These are phyloP conservation scores for Rhyacophila brunnea DNA, from an alignment of 1,140 invertebrate species.

Conservation along the genomic window DNA sequence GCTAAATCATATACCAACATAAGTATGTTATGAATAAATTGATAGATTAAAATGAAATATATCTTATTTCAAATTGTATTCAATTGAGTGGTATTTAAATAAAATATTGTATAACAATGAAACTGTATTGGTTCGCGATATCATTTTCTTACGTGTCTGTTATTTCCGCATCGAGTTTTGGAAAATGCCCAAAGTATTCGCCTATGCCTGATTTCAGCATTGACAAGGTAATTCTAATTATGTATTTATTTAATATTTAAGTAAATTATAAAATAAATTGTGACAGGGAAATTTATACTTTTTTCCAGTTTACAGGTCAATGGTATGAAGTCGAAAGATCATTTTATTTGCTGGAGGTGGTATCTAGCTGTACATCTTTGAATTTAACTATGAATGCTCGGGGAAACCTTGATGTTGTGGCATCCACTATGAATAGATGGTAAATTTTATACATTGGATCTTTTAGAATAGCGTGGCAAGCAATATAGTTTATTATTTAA, in stretches of 20 bases:
- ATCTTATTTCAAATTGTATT: too few species aligned
- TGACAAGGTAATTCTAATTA: background rate
- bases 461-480: too few species aligned
- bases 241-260: conserved; percentile 7
- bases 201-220: conserved; percentile 55
- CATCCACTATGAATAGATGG: conserved; percentile 62
- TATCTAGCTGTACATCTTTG: conserved; percentile 63
- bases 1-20: too few species aligned
- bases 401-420: conserved; percentile 56
- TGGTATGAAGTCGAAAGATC: conserved; percentile 73
- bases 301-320: conserved; percentile 61
- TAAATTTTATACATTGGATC: conserved; percentile 40
- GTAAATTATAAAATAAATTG: too few species aligned
- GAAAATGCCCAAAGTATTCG: conserved; percentile 60
- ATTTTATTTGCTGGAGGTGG: conserved; percentile 68
- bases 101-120: too few species aligned
- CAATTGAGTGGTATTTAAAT: too few species aligned
- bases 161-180: conserved; percentile 48
- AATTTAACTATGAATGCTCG: conserved; percentile 53
- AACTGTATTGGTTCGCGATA: too few species aligned
- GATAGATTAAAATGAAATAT: too few species aligned
- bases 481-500: too few species aligned
- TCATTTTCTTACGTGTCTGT: too few species aligned
- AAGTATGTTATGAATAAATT: too few species aligned
- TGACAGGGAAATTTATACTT: too few species aligned